Evolutionary conservation across 2,797 vertebrate genomes (phyloP).

Genomic region (Garrulus glandarius): DNA sequence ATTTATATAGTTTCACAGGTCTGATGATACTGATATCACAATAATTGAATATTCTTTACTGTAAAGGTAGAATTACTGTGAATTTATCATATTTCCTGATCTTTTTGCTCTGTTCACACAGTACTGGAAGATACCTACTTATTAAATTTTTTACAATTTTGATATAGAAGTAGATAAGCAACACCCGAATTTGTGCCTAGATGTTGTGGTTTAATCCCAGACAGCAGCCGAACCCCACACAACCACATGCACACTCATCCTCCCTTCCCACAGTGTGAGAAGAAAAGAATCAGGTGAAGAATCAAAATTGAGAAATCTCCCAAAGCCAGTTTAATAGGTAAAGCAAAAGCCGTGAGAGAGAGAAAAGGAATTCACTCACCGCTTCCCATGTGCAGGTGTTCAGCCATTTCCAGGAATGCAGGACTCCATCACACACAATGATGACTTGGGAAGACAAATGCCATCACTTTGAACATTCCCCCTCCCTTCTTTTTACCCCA

Average conservation of each 20-base stretch:
- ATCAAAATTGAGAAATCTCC: background rate
- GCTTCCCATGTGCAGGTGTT: background rate
- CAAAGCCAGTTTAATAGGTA: background rate
- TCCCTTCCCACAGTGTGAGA: fast-evolving
- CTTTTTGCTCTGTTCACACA: background rate
- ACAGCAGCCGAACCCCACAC: background rate
- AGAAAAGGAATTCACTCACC: background rate
- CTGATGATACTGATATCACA: background rate
- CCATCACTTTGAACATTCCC: fast-evolving
- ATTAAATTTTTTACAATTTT: background rate
- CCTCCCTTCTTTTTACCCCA: background rate
- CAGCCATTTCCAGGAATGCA: background rate
- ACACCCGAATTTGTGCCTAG: background rate
- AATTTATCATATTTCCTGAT: background rate
- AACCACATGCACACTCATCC: background rate
- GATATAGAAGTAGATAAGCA: background rate
- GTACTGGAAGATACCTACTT: background rate
- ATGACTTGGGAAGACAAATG: background rate
- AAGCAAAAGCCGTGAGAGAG: background rate
- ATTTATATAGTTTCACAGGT: background rate
- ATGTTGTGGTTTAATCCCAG: background rate
- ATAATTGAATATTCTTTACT: background rate
- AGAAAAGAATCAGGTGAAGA: background rate
- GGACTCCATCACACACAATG: fast-evolving
- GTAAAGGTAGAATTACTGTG: background rate